phyloP scores from a whole-genome alignment of 2,797 vertebrate species.

The Anguilla marmorata region DNA sequence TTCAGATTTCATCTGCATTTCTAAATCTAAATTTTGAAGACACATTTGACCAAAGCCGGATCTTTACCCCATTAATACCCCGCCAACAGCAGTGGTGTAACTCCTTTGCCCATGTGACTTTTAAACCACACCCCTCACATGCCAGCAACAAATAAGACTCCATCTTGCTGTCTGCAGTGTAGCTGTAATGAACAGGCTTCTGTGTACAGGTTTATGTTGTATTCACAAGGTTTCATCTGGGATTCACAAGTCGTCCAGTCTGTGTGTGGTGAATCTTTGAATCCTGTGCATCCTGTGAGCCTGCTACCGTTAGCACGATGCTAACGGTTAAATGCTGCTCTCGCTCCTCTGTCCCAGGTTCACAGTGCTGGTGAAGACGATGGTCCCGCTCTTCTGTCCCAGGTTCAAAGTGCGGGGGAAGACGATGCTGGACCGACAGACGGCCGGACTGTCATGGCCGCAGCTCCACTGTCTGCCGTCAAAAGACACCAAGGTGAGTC shows the following conservation, averaged over 20 bases:
- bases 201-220: background rate
- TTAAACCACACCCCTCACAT: background rate
- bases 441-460: conserved; percentile 34
- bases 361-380: background rate
- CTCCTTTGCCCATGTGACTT: background rate
- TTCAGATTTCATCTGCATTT: too few species aligned
- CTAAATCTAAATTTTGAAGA: too few species aligned
- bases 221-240: background rate
- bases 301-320: background rate
- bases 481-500: conserved; percentile 60
- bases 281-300: too few species aligned
- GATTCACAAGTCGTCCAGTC: background rate
- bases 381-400: background rate
- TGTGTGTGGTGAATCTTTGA: too few species aligned
- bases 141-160: too few species aligned
- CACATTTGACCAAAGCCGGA: background rate
- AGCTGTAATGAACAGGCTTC: background rate
- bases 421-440: conserved; percentile 64
- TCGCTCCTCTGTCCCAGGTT: too few species aligned
- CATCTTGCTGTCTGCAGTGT: background rate
- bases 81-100: background rate
- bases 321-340: background rate
- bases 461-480: conserved; percentile 39
- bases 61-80: background rate
- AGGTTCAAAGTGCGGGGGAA: conserved; percentile 74